These are phyloP conservation scores for Chalcis sispes DNA, from an alignment of 2,888 invertebrate genomes.

Conservation along the genomic window DNA sequence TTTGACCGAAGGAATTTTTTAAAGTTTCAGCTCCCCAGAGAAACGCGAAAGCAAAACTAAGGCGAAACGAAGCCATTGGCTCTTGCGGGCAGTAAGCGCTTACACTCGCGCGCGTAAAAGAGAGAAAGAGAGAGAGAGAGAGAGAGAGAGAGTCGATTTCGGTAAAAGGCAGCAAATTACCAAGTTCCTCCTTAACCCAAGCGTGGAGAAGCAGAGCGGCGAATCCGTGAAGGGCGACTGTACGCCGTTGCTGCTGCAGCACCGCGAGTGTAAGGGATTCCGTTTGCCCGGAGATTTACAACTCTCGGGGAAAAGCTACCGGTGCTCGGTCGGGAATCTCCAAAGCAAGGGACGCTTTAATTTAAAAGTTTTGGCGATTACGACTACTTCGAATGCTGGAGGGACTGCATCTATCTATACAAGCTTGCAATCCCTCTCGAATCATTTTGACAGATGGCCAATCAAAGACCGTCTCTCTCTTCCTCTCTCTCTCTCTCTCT, in stretches of 20 bases:
- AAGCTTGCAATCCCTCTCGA: background rate
- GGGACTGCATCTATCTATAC: background rate
- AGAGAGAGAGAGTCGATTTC: too few relatives aligned
- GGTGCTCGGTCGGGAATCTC: too few relatives aligned
- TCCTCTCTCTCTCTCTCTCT: background rate
- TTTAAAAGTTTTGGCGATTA: slow-evolving; percentile 47
- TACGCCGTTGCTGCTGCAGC: too few relatives aligned
- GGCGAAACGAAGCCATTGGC: background rate
- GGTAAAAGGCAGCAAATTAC: too few relatives aligned
- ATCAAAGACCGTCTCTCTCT: background rate
- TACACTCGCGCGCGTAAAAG: too few relatives aligned
- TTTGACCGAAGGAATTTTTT: background rate
- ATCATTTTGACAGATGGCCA: slow-evolving; percentile 24
- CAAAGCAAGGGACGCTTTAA: slow-evolving; percentile 13
- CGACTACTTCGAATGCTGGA: background rate
- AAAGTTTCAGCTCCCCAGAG: slow-evolving; percentile 6
- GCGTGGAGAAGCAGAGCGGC: too few relatives aligned
- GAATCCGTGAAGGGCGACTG: too few relatives aligned
- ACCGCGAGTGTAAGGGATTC: too few relatives aligned
- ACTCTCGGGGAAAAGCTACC: too few relatives aligned
- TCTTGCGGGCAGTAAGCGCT: too few relatives aligned
- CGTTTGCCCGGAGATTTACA: too few relatives aligned
- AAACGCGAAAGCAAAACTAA: slow-evolving; percentile 56
- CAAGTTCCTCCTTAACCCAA: too few relatives aligned
- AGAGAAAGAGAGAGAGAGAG: background rate